Evolutionary conservation across 2,113 vertebrate genomes (phyloP).

Genomic region (Diadophis punctatus): DNA sequence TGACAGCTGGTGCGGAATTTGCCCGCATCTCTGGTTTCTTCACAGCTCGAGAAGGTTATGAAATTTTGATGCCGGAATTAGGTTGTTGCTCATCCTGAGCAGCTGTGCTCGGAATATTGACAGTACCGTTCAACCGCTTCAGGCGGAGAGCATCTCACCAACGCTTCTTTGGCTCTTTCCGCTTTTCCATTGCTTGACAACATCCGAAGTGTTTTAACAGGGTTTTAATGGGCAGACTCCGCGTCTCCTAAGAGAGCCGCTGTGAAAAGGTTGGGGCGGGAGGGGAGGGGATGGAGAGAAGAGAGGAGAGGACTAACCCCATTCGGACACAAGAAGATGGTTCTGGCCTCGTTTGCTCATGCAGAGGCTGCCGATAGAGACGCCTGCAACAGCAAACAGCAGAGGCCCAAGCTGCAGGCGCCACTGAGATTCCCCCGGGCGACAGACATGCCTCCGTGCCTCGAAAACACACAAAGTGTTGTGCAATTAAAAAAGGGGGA

Average conservation of each 20-base stretch:
- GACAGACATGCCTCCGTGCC: constrained; percentile 35
- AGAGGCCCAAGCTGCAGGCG: constrained; percentile 29
- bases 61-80: constrained; percentile 98
- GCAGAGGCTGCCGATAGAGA: constrained; percentile 66
- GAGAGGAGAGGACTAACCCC: constrained; percentile 46
- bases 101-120: constrained; percentile 95
- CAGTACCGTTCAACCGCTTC: constrained; percentile 82
- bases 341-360: constrained; percentile 78
- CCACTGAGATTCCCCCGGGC: constrained; percentile 39
- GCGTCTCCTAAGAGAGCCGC: constrained; percentile 86
- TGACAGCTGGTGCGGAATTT: constrained; percentile 64
- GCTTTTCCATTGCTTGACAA: constrained; percentile 84
- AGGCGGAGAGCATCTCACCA: constrained; percentile 79
- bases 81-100: constrained; percentile 97
- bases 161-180: constrained; percentile 71
- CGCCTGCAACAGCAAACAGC: constrained; percentile 50
- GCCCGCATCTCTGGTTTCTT: constrained; percentile 57
- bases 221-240: constrained; percentile 95
- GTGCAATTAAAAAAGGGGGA: not conserved
- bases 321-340: constrained; percentile 72
- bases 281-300: not conserved
- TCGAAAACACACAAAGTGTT: constrained; percentile 3
- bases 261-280: constrained; percentile 53
- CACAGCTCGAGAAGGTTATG: constrained; percentile 75
- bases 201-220: constrained; percentile 99